Evolutionary conservation across 2,797 vertebrate genomes (phyloP).

Genomic region (Dryobates pubescens): DNA sequence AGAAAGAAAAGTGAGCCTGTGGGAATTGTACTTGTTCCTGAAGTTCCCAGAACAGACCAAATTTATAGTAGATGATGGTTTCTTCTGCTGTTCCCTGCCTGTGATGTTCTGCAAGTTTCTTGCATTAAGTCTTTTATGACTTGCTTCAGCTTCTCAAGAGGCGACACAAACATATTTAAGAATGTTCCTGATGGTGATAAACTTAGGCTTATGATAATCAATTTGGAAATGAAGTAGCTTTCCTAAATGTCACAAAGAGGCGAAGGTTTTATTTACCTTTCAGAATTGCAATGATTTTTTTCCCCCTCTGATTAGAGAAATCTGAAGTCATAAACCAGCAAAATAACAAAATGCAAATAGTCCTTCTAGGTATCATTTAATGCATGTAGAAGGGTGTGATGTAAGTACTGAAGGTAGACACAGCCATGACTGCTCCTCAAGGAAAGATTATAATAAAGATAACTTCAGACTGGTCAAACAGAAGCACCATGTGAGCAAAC

Average conservation of each 20-base stretch:
- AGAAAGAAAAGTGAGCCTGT: background rate
- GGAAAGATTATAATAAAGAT: background rate
- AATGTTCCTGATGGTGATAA: background rate
- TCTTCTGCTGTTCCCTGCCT: background rate
- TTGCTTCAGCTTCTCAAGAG: background rate
- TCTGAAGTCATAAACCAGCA: background rate
- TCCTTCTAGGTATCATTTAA: background rate
- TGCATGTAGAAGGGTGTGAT: background rate
- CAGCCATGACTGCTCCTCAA: background rate
- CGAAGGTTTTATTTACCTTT: background rate
- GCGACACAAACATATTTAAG: background rate
- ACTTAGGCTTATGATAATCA: background rate
- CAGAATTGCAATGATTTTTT: background rate
- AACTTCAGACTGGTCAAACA: background rate
- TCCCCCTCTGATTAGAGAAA: background rate
- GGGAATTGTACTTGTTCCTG: background rate
- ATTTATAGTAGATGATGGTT: background rate
- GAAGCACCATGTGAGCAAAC: background rate
- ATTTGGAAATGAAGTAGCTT: background rate
- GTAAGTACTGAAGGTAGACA: background rate
- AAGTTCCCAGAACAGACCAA: background rate
- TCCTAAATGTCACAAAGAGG: background rate
- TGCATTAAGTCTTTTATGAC: background rate
- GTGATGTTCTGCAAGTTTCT: background rate
- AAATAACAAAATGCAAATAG: background rate